These are phyloP conservation scores for Encarsia formosa DNA, from an alignment of 2,888 invertebrate species.

Conservation along the genomic window DNA sequence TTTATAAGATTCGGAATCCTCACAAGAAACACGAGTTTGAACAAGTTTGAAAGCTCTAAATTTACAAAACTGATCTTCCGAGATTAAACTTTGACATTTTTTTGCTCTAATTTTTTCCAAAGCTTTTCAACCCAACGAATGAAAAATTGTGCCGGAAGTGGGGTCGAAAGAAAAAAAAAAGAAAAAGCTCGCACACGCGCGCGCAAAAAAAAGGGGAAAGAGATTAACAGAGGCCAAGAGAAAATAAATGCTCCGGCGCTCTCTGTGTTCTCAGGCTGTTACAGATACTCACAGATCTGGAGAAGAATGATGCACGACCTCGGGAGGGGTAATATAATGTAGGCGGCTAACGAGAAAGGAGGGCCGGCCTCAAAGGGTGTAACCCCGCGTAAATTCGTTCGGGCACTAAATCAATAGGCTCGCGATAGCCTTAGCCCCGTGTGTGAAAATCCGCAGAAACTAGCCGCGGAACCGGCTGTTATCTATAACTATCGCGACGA, in stretches of 20 bases:
- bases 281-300: conserved; percentile 45
- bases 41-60: too few relatives aligned
- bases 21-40: too few relatives aligned
- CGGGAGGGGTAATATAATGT: conserved; percentile 50
- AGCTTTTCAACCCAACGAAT: too few relatives aligned
- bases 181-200: too few relatives aligned
- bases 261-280: conserved; percentile 48
- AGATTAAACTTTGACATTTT: too few relatives aligned
- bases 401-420: conserved; percentile 38
- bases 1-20: too few relatives aligned
- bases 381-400: conserved; percentile 43
- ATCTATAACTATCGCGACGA: conserved; percentile 26
- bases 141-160: too few relatives aligned
- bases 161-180: too few relatives aligned
- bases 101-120: too few relatives aligned
- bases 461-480: conserved; percentile 11
- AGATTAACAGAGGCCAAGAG: neutral
- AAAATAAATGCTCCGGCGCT: conserved; percentile 36
- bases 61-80: too few relatives aligned
- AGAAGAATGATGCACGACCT: conserved; percentile 48
- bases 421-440: conserved; percentile 27
- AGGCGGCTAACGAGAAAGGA: conserved; percentile 51
- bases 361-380: conserved; percentile 38
- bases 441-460: conserved; percentile 2
- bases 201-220: too few relatives aligned